Base-by-base conservation (phyloP, 23 tunicate species). In the Styela plicata region DNA sequence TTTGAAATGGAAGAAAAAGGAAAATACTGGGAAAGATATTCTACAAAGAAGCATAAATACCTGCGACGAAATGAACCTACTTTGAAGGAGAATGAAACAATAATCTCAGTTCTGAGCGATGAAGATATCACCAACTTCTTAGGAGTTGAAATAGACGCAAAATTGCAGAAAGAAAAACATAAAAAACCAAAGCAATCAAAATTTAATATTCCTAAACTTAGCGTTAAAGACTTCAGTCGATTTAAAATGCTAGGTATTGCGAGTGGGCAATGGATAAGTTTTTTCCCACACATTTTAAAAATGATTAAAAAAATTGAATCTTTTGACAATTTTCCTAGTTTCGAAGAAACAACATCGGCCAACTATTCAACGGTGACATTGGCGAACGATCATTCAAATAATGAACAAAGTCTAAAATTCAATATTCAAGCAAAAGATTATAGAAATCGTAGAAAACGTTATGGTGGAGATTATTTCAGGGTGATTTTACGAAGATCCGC, bases 381-480 rank as follows among this genome's bases (percentile, higher is more conserved):
- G 0, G 22, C 17, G 71, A 17, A 29, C 13, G 23, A 24, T 29
- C 23, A 29, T 18, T 19, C 0, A 19, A 67, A 22, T 18, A 16
- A 18, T 25, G 71, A 24, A 67, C 17, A 27, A 67, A 67, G 17
- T 29, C 23, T 67, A 29, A 29, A 25, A 25, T 17, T 29, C 22
- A 22, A 67, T 22, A 67, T 67, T 29, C 31, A 67, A 67, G 71
- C 71, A 27, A 67, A 22, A 29, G 71, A 67, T 29, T 67, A 67
- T 22, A 27, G 17, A 16, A 67, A 67, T 24, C 19, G 0, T 18
- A 24, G 18, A 1, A 67, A 67, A 67, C 71, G 71, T 67, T 67
- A 67, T 29, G 71, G 71, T 16, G 71, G 71, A 19, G 71, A 67
- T 67, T 67, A 67, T 22, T 67, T 67, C 22, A 22, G 71, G 19